phyloP scores from a whole-genome alignment of 2,797 vertebrate genomes.

The Phrynocephalus vlangalii region DNA sequence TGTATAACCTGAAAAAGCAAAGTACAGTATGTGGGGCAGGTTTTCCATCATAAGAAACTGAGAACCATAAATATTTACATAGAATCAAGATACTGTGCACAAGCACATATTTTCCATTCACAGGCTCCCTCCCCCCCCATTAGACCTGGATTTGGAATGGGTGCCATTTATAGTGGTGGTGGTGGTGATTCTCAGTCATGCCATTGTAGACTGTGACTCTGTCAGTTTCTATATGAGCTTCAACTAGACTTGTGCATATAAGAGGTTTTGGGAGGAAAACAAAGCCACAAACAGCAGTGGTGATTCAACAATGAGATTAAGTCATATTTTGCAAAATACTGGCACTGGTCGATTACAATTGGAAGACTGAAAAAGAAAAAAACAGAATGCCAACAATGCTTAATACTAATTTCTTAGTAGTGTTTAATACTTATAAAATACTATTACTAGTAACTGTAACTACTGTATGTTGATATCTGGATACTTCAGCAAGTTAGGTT shows the following conservation, averaged over 20 bases:
- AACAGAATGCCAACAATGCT: not conserved
- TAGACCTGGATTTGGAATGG: not conserved
- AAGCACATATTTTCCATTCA: not conserved
- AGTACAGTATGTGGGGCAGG: not conserved
- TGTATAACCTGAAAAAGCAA: not conserved
- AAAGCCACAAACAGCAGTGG: not conserved
- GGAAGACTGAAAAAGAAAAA: not conserved
- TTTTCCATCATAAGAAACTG: accelerated
- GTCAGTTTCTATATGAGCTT: not conserved
- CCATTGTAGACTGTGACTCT: accelerated
- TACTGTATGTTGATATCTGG: no score
- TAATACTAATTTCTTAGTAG: not conserved
- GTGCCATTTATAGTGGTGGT: no score
- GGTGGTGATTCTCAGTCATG: not conserved
- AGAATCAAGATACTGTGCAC: not conserved
- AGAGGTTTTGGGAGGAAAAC: not conserved
- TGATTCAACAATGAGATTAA: not conserved
- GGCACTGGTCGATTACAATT: not conserved
- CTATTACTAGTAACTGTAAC: not conserved
- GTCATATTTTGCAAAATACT: not conserved
- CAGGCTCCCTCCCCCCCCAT: accelerated
- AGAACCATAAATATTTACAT: not conserved
- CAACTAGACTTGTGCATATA: not conserved
- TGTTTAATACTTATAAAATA: not conserved
- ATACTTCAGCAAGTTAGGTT: no score